Conservation (phyloP, 2,113 vertebrate genomes). For the Aegotheles bennettii region DNA sequence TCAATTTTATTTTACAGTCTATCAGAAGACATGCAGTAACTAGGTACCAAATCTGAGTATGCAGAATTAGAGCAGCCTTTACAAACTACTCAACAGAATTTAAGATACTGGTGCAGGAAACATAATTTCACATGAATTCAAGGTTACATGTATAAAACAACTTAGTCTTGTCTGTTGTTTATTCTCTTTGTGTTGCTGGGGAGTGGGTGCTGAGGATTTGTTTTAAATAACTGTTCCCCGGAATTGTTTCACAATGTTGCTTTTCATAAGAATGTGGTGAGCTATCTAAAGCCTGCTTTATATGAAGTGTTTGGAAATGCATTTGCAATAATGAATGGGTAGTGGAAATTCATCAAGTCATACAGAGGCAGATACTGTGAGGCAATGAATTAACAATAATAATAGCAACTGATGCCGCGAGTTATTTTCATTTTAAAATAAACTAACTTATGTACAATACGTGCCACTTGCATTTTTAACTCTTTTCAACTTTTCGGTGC, state of each 20-base stretch:
- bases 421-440: conserved; percentile 67
- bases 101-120: not conserved
- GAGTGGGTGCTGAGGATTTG: not conserved
- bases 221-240: not conserved
- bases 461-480: conserved; percentile 54
- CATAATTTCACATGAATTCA: not conserved
- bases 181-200: not conserved
- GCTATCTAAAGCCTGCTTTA: conserved; percentile 46
- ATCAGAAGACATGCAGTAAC: not conserved
- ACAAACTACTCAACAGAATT: not conserved
- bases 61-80: not conserved
- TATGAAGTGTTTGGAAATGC: conserved; percentile 42
- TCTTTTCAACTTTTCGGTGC: not conserved
- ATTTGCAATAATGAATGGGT: conserved; percentile 27
- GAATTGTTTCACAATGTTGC: conserved; percentile 4
- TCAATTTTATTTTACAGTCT: not conserved
- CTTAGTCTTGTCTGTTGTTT: not conserved
- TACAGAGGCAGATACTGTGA: conserved; percentile 56
- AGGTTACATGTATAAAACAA: not conserved
- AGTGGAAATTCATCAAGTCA: conserved; percentile 65
- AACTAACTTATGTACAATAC: conserved; percentile 7
- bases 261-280: conserved; percentile 39
- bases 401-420: not conserved
- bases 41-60: not conserved
- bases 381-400: conserved; percentile 64